Conservation (phyloP, 2,888 invertebrate genomes). For the Harmothoe impar region DNA sequence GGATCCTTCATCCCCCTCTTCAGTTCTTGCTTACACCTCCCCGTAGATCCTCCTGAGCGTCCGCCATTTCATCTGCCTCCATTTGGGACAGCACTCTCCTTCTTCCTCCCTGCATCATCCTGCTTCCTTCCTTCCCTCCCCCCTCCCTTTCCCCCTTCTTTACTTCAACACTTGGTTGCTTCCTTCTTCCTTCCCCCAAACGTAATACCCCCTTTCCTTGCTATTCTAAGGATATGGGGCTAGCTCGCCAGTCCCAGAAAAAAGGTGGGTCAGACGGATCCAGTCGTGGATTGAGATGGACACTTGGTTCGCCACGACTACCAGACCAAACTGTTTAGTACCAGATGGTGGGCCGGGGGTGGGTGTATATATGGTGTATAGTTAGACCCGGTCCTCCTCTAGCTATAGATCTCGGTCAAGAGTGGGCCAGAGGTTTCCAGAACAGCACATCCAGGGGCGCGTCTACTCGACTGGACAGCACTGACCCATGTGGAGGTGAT, state of each 20-base stretch:
- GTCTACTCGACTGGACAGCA: conserved; percentile 54
- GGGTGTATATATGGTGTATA: not conserved
- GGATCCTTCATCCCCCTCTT: not conserved
- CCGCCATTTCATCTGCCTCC: too few relatives aligned
- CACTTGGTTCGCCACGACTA: not conserved
- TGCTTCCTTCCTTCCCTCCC: too few relatives aligned
- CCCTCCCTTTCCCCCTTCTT: too few relatives aligned
- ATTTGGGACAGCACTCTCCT: too few relatives aligned
- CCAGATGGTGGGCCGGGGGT: not conserved
- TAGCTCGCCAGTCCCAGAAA: not conserved
- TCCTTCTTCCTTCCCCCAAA: too few relatives aligned
- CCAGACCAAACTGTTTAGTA: conserved; percentile 33
- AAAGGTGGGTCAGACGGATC: conserved; percentile 7
- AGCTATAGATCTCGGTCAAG: conserved; percentile 45
- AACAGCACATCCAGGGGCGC: conserved; percentile 2
- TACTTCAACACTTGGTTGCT: too few relatives aligned
- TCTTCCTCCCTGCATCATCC: too few relatives aligned
- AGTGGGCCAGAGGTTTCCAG: conserved; percentile 7
- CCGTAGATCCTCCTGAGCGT: too few relatives aligned
- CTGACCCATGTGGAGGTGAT: conserved; percentile 58
- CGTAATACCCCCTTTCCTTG: too few relatives aligned
- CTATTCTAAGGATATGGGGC: too few relatives aligned
- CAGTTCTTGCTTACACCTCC: too few relatives aligned
- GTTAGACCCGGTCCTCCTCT: not conserved
- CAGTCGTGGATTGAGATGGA: conserved; percentile 7